Evolutionary conservation across 1,140 invertebrate genomes (phyloP).

Genomic region (Drosophila ironensis): DNA sequence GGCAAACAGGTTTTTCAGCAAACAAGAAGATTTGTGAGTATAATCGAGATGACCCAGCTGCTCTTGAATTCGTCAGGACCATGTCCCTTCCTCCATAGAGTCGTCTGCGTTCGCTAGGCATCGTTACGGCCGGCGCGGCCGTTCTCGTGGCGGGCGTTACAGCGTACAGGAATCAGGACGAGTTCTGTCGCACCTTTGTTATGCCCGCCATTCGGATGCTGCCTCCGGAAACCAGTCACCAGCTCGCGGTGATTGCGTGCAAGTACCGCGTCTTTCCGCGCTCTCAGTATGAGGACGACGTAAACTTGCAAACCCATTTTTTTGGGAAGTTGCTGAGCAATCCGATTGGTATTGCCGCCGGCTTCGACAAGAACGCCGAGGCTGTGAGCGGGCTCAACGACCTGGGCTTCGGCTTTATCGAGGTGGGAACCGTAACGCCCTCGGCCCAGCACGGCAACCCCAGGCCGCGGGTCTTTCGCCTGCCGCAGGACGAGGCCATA

Average conservation of each 20-base stretch:
- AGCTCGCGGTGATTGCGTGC: slow-evolving; percentile 87
- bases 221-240: slow-evolving; percentile 90
- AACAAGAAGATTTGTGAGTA: slow-evolving; percentile 1
- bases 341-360: slow-evolving; percentile 97
- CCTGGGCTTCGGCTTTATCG: slow-evolving; percentile 97
- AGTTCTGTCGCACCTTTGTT: slow-evolving; percentile 32
- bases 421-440: slow-evolving; percentile 98
- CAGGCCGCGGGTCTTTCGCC: slow-evolving; percentile 95
- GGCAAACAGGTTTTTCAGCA: neutral
- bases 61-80: slow-evolving; percentile 16
- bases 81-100: too few relatives aligned
- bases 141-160: slow-evolving; percentile 39
- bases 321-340: slow-evolving; percentile 90
- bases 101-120: slow-evolving; percentile 52
- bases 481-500: slow-evolving; percentile 92
- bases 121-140: slow-evolving; percentile 55
- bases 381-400: slow-evolving; percentile 91
- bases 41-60: neutral
- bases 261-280: slow-evolving; percentile 89
- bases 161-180: slow-evolving; percentile 40
- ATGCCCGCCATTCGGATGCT: slow-evolving; percentile 67
- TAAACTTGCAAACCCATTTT: slow-evolving; percentile 86
- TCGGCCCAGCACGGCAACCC: slow-evolving; percentile 95
- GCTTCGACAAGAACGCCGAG: slow-evolving; percentile 98
- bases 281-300: slow-evolving; percentile 84